Evolutionary conservation across 2,113 vertebrate species (phyloP).

Genomic region (Pitta sordida): DNA sequence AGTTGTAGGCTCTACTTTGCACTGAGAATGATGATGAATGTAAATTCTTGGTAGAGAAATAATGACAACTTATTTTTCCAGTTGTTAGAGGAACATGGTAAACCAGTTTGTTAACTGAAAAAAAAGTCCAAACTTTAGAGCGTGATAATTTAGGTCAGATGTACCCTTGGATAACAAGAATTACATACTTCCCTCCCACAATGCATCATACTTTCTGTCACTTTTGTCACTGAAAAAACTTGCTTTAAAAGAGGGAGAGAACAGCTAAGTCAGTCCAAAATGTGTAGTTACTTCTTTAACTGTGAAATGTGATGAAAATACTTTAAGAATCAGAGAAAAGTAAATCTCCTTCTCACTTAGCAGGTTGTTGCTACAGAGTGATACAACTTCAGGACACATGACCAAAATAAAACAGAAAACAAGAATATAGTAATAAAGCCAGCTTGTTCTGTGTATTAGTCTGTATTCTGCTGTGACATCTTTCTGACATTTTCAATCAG

Average conservation of each 20-base stretch:
- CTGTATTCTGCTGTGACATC: not conserved
- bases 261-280: not conserved
- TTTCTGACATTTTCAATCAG: not conserved
- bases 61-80: not conserved
- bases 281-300: not conserved
- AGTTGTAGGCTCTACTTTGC: not conserved
- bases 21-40: not conserved
- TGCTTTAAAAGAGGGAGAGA: not conserved
- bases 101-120: not conserved
- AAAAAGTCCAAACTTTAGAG: not conserved
- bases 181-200: not conserved
- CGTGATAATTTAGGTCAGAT: slow-evolving; percentile 24
- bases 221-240: not conserved
- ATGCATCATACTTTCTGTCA: not conserved
- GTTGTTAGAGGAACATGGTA: not conserved
- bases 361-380: not conserved
- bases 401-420: not conserved
- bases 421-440: not conserved
- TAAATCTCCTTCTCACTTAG: not conserved
- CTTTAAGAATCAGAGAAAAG: not conserved
- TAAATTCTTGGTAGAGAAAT: not conserved
- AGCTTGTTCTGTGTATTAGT: not conserved
- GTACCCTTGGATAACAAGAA: not conserved
- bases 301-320: not conserved
- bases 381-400: not conserved